Conservation (phyloP, 2,113 vertebrate genomes). For the Nymphicus hollandicus region DNA sequence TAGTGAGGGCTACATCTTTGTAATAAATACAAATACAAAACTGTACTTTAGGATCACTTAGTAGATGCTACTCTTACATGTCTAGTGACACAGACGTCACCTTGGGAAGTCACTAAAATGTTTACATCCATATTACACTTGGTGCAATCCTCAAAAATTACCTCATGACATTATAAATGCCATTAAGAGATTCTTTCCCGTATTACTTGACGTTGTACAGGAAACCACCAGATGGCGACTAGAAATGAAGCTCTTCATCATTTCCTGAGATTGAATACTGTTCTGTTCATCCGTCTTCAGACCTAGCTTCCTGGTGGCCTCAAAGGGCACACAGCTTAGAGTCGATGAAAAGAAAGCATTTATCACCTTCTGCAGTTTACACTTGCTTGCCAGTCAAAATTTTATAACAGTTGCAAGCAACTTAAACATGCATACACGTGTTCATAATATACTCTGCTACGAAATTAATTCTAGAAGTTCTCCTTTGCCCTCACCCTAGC, state of each 20-base stretch:
- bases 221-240: conserved; percentile 53
- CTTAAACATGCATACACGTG: background rate
- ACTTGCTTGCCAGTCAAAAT: conserved; percentile 3
- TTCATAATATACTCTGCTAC: background rate
- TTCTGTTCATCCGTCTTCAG: conserved; percentile 2
- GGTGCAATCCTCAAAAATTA: background rate
- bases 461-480: background rate
- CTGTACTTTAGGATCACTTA: background rate
- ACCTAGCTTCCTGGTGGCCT: background rate
- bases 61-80: background rate
- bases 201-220: background rate
- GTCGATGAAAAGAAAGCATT: conserved; percentile 18
- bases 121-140: background rate
- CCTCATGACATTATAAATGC: background rate
- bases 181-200: background rate
- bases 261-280: background rate
- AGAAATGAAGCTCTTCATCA: conserved; percentile 17
- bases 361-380: conserved; percentile 29
- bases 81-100: background rate
- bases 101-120: background rate
- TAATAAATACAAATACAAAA: background rate
- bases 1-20: background rate
- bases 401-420: background rate
- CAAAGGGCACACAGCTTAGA: conserved; percentile 20
- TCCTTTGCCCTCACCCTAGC: background rate